Conservation (phyloP, 2,113 vertebrate species). For the Oncorhynchus kisutch region DNA sequence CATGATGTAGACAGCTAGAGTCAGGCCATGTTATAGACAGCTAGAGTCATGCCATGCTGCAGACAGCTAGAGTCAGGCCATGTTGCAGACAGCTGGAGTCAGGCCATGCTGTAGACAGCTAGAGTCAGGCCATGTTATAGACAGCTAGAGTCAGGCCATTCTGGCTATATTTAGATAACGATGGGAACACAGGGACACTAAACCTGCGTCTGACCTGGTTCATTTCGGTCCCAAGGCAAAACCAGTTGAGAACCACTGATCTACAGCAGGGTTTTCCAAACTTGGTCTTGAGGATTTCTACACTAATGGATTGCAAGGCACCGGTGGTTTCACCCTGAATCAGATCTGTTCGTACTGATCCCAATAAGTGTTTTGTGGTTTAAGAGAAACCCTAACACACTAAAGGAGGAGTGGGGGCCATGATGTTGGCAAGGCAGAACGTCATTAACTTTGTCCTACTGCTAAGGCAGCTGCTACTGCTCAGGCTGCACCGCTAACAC, state of each 20-base stretch:
- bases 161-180: no score
- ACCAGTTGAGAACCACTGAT: no score
- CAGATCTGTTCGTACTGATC: constrained; percentile 27
- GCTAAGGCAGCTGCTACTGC: constrained; percentile 63
- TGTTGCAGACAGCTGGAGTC: no score
- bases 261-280: no score
- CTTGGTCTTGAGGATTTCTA: background rate
- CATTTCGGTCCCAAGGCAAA: no score
- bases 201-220: background rate
- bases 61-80: no score
- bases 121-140: no score
- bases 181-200: background rate
- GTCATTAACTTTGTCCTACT: constrained; percentile 1
- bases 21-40: no score
- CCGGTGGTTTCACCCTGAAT: background rate
- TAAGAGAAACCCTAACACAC: background rate
- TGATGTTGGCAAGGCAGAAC: constrained; percentile 39
- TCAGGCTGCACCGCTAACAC: constrained; percentile 52
- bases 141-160: no score
- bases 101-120: no score
- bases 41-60: no score
- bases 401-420: constrained; percentile 23
- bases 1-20: no score
- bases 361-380: constrained; percentile 46
- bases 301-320: background rate